Conservation (phyloP, 2,797 vertebrate genomes). For the Hippoglossus hippoglossus region DNA sequence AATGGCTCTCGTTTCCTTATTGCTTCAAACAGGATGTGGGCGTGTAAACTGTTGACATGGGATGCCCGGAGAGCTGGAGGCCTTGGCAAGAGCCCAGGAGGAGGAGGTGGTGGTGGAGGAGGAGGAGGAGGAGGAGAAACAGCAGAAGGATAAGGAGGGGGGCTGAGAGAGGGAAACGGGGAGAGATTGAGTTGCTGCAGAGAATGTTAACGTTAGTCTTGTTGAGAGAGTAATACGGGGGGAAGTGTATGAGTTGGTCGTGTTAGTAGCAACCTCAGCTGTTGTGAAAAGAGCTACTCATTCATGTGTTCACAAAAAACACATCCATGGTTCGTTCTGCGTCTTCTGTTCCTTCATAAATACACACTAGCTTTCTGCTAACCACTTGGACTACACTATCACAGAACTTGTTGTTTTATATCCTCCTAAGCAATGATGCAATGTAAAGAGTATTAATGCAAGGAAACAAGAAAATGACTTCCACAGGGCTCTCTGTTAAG, state of each 20-base stretch:
- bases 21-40: conserved; percentile 88
- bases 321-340: neutral
- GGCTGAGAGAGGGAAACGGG: conserved; percentile 20
- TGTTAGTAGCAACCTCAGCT: conserved; percentile 4
- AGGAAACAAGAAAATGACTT: conserved; percentile 59
- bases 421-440: conserved; percentile 52
- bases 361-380: conserved; percentile 8
- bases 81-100: conserved; percentile 76
- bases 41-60: conserved; percentile 87
- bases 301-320: conserved; percentile 7
- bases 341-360: conserved; percentile 34
- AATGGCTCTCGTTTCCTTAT: conserved; percentile 86
- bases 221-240: conserved; percentile 13
- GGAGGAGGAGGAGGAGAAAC: conserved; percentile 35
- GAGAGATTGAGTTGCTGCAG: conserved; percentile 44
- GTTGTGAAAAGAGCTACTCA: neutral
- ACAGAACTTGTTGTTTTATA: conserved; percentile 61
- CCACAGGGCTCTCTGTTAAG: conserved; percentile 34
- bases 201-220: conserved; percentile 10
- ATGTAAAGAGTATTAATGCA: conserved; percentile 30
- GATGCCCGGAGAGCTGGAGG: conserved; percentile 77
- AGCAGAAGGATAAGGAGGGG: conserved; percentile 23
- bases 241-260: neutral
- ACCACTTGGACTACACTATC: conserved; percentile 34
- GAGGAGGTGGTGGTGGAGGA: conserved; percentile 33